Conservation (phyloP, 2,113 vertebrate genomes). For the Coreoperca whiteheadi region DNA sequence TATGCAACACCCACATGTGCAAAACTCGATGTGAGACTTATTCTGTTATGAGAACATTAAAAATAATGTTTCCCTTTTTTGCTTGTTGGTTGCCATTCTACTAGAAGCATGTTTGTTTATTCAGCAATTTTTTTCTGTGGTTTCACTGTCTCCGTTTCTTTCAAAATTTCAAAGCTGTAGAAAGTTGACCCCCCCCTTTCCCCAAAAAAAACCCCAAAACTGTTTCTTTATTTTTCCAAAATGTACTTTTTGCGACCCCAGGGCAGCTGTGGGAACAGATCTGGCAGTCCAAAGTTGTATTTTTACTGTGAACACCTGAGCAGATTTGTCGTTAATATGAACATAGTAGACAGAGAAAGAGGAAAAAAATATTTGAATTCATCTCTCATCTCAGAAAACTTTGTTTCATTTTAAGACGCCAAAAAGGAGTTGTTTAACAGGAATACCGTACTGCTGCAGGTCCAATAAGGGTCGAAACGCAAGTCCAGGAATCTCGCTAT, state of each 20-base stretch:
- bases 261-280: constrained; percentile 26
- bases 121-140: constrained; percentile 13
- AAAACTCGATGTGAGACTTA: constrained; percentile 20
- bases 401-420: constrained; percentile 19
- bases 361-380: neutral
- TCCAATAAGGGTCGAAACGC: constrained; percentile 13
- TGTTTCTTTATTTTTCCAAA: constrained; percentile 47
- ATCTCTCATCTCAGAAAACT: neutral
- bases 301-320: constrained; percentile 35
- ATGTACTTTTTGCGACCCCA: constrained; percentile 25
- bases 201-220: neutral
- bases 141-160: constrained; percentile 41
- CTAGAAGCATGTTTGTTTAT: constrained; percentile 48
- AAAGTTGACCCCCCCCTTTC: constrained; percentile 35
- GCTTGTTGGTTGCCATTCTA: neutral
- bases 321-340: constrained; percentile 44
- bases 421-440: neutral
- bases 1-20: constrained; percentile 50
- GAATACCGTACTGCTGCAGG: neutral
- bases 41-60: constrained; percentile 21
- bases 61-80: constrained; percentile 24
- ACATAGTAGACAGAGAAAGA: neutral
- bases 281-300: constrained; percentile 16
- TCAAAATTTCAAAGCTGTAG: constrained; percentile 31
- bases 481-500: constrained; percentile 6